Conservation (phyloP, 1,140 invertebrate species). For the Sesamia nonagrioides region DNA sequence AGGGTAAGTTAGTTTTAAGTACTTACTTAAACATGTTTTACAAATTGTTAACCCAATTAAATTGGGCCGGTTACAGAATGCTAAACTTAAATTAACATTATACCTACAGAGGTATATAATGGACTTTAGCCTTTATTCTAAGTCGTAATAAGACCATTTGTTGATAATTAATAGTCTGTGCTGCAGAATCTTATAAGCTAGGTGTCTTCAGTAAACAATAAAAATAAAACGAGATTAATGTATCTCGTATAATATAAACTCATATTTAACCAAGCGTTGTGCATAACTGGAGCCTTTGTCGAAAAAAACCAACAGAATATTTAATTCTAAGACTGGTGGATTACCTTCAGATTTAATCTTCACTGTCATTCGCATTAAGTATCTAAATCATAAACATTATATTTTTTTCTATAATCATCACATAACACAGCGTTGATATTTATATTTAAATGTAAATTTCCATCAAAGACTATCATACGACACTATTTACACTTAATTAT, state of each 20-base stretch:
- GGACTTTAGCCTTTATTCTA: too few species aligned
- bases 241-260: background rate
- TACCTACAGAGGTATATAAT: too few species aligned
- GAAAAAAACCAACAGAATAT: background rate
- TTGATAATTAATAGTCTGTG: too few species aligned
- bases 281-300: background rate
- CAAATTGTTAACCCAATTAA: too few species aligned
- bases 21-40: too few species aligned
- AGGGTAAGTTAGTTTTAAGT: too few species aligned
- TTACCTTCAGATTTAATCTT: background rate
- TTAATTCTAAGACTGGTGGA: background rate
- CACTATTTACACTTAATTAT: constrained; percentile 36
- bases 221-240: background rate
- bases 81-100: too few species aligned
- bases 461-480: background rate
- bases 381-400: background rate
- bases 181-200: too few species aligned
- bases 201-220: background rate
- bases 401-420: background rate
- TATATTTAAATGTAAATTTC: constrained; percentile 1
- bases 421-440: background rate
- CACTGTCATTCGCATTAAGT: background rate
- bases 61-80: too few species aligned
- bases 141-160: too few species aligned
- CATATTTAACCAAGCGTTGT: background rate